Base-by-base conservation (phyloP, 1,140 invertebrate genomes). In the Micrasema minimum region DNA sequence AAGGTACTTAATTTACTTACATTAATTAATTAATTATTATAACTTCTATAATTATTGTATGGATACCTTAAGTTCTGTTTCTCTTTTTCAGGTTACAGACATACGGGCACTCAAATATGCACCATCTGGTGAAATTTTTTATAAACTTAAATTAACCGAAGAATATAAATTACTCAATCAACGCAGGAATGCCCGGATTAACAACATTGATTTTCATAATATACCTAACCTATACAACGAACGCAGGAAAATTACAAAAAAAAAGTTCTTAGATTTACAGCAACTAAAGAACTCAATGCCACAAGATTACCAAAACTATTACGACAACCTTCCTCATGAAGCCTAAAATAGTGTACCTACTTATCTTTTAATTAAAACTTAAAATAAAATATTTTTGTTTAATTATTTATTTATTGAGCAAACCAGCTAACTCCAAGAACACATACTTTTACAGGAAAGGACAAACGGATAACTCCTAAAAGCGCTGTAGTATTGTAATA, bases 61-160 rank as follows among this genome's bases (percentile, higher is more conserved):
- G 14, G 2, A 43, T 11, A 43, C 10, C 4, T 43, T 43, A 43
- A n/a, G 41, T 43, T n/a, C 2, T 43, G 10, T 11, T 16, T 43
- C 14, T 43, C 14, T n/a, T 43, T 43, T 5, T 11, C 41, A 43
- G 41, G 41, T 43, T 43, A 43, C 41, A 3, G 41, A 43, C 41
- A 3, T 43, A 43, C 11, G 41, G 11, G 41, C 41, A n/a, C 14
- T 43, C 3, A 43, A 43, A 12, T 43, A 43, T 43, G 41, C 14
- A n/a, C 41, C 41, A 11, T n/a, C 41, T 2, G 41, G 41, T 11
- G 41, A 43, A 43, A 43, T 43, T 43, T 43, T 43, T 43, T 43
- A 43, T 43, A 12, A 43, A 43, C 14, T 43, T 43, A 43, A 43
- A n/a, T 43, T 43, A n/a, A n/a, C 41, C 14, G 41, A 43, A 43